phyloP scores from a whole-genome alignment of 2,113 vertebrate genomes.

The Morone chrysops region DNA sequence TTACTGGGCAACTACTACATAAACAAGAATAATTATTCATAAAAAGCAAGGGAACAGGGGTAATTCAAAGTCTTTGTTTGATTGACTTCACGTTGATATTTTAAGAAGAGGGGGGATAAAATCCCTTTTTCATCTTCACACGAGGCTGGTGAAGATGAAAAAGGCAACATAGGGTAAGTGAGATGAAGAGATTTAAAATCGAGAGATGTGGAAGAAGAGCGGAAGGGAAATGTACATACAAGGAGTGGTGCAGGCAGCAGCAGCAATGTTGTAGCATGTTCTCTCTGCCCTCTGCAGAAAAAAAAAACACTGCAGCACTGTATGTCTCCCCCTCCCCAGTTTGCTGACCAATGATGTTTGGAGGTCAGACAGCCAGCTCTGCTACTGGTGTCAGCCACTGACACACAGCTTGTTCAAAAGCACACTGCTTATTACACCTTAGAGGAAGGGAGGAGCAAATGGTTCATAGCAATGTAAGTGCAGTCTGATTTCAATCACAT shows the following conservation, averaged over 20 bases:
- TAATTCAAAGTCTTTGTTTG: slow-evolving; percentile 16
- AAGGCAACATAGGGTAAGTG: not conserved
- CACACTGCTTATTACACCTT: slow-evolving; percentile 25
- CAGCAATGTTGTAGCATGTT: slow-evolving; percentile 55
- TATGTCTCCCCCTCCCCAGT: slow-evolving; percentile 61
- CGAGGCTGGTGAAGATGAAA: not conserved
- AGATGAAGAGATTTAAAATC: slow-evolving; percentile 1
- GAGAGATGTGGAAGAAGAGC: not conserved
- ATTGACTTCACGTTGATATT: slow-evolving; percentile 14
- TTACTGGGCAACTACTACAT: not conserved
- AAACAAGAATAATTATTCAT: too few relatives aligned
- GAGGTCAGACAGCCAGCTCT: slow-evolving; percentile 70
- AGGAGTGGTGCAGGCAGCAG: slow-evolving; percentile 36
- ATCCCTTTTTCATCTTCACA: not conserved
- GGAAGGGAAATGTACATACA: not conserved
- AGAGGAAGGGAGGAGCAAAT: not conserved
- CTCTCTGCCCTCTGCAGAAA: slow-evolving; percentile 60
- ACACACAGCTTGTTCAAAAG: slow-evolving; percentile 41
- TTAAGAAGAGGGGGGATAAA: not conserved
- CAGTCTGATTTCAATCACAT: not conserved
- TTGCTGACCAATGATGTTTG: slow-evolving; percentile 80
- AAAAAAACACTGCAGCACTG: slow-evolving; percentile 66
- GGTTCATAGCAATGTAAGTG: not conserved
- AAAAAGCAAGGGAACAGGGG: slow-evolving; percentile 1
- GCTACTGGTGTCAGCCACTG: slow-evolving; percentile 41